Evolutionary conservation across 2,888 invertebrate species (phyloP), one percentile per base, ranked within the genome.

Genomic region (Latheticus oryzae): DNA sequence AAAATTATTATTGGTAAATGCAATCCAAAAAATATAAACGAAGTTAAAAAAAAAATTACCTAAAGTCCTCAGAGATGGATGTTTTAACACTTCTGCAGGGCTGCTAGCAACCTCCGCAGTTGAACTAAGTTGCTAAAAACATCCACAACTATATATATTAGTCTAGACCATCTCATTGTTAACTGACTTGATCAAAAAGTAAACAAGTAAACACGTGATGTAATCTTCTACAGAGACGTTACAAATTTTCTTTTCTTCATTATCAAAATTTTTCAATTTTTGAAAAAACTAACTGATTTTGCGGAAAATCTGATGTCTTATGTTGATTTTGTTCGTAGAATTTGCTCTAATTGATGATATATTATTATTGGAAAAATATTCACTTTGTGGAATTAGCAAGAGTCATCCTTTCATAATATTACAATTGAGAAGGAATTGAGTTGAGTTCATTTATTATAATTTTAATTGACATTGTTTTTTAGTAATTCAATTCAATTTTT

Each of bases 51-150:
- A 24, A 17, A 33, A 62, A 57, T 67, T 64, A 73, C 73, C 71
- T 63, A 66, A 64, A 68, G 69, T 70, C 61, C 66, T 72, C 71
- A 73, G 73, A 70, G 67, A 43, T 62, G 59, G 62, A 13, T 43
- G 38, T 28, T 63, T 57, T 33, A 37, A 66, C 71, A 70, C 72
- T 63, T 64, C 73, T 72, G 73, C 73, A 72, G 73, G 73, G 73
- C 73, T 66, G 68, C 64, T 60, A 65, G 70, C 71, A 67, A 72
- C 73, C 73, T 72, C 73, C 70, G 71, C 73, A 73, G 73, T 67
- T 63, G 63, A 66, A 73, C 72, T 73, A 66, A 65, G 64, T 68
- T 68, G 55, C 40, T 65, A 64, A 67, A 68, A 71, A 65, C 71
- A 70, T 71, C 65, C 65, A 63, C 60, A 69, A 70, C 66, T 70